Percentiles rank a stretch among this genome's conserved stretches.
Evolutionary conservation across 1,140 invertebrate genomes (phyloP).

Genomic region (Cotesia chilonis): DNA sequence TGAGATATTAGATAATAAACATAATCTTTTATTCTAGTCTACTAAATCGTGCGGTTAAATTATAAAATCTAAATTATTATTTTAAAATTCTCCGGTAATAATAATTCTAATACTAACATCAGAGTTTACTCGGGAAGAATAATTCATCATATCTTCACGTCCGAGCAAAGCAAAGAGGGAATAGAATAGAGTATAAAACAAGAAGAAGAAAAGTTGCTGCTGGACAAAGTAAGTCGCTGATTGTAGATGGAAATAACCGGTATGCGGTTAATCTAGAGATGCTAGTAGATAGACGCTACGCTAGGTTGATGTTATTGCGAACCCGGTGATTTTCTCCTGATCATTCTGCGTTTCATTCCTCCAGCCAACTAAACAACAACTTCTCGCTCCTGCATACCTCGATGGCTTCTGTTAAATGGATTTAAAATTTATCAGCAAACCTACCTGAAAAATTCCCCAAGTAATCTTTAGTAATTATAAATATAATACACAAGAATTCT

Average conservation of each 20-base stretch:
- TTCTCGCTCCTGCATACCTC: neutral
- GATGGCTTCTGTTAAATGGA: neutral
- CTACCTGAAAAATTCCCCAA: too few relatives aligned
- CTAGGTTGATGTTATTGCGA: neutral
- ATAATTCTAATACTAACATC: too few relatives aligned
- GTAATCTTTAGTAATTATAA: too few relatives aligned
- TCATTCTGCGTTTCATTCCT: constrained; percentile 14
- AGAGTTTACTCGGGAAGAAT: too few relatives aligned
- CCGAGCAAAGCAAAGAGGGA: too few relatives aligned
- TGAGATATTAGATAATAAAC: neutral
- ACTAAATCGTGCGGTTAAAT: constrained; percentile 11
- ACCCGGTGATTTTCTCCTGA: constrained; percentile 14
- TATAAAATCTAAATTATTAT: neutral
- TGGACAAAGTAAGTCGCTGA: neutral
- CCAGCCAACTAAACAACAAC: neutral
- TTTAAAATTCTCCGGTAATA: too few relatives aligned
- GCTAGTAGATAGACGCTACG: neutral
- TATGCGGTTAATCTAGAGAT: constrained; percentile 25
- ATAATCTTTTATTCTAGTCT: neutral
- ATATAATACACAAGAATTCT: too few relatives aligned
- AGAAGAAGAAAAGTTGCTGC: too few relatives aligned
- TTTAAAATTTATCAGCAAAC: neutral
- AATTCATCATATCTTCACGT: too few relatives aligned
- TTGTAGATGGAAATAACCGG: constrained; percentile 10
- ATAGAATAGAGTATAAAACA: too few relatives aligned